phyloP scores from a whole-genome alignment of 2,797 vertebrate species.

The Coregonus ussuriensis region DNA sequence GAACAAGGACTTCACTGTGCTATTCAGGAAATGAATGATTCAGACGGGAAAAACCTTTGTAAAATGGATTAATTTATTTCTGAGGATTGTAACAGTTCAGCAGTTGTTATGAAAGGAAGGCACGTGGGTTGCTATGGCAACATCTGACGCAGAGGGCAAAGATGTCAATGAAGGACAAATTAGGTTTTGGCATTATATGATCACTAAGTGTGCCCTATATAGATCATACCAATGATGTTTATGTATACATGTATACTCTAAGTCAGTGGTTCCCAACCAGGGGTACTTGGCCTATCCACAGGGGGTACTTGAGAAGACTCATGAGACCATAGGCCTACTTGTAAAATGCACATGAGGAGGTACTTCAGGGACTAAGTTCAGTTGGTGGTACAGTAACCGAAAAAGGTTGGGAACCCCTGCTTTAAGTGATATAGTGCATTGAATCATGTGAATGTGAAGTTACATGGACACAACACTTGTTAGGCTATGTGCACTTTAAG shows the following conservation, averaged over 20 bases:
- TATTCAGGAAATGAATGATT: conserved; percentile 15
- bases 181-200: background rate
- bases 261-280: background rate
- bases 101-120: background rate
- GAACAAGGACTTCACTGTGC: conserved; percentile 3
- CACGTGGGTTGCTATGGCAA: conserved; percentile 10
- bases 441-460: background rate
- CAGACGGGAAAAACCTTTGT: conserved; percentile 3
- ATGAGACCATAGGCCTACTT: background rate
- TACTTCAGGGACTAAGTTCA: no score
- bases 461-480: background rate
- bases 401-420: background rate
- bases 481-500: background rate
- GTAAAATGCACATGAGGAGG: no score
- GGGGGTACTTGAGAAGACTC: no score
- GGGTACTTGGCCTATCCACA: no score
- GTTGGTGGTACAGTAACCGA: no score
- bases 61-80: background rate
- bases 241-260: background rate
- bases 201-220: background rate
- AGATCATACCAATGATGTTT: background rate
- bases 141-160: background rate
- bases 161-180: background rate
- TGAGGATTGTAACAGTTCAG: background rate
- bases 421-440: background rate